Base-by-base conservation (phyloP, 2,797 vertebrate genomes). In the Microctenopoma steveboyesi region DNA sequence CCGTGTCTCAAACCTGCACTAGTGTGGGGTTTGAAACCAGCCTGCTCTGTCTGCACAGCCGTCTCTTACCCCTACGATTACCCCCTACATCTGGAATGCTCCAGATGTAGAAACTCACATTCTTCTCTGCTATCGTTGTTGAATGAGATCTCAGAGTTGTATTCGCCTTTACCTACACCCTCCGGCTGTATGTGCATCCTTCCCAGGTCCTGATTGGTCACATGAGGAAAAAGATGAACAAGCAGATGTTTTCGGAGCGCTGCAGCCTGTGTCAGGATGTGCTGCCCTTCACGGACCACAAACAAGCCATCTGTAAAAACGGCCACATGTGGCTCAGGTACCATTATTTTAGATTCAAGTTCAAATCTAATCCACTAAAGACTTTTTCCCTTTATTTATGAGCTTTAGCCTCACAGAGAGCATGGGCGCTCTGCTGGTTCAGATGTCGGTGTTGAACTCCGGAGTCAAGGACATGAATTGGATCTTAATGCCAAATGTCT, bases 271-370 rank as follows among this genome's bases (percentile, higher is more conserved):
- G 98, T 81, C 95, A 95, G 69, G 96, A 95, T 72, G 88, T 95
- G 81, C 81, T 99, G 85, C 97, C 97, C 0, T 99, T 98, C 92
- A 95, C 93, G 0, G 95, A 98, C 81, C 94, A 94, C 86, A 97
- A 94, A 28, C 94, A 95, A 78, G 94, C 96, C 0, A 84, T 92
- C 35, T 99, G 98, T 81, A 86, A 94, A 88, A 98, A 97, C 0
- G 97, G 97, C 51, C 98, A 99, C 91, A 92, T 96, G 25, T 99
- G 98, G 98, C 95, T 95, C 91, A 96, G 97, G 98, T 99, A 22
- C 12, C 5, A 39, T 13, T 14, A 5, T 49, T 52, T 28, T 40
- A 8, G 33, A 50, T 11, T 6, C 9, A 1, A 64, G 53, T 54
- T 68, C 55, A 64, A 46, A 72, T 39, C 2, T 4, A 30, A 74